Conservation (phyloP, 2,888 invertebrate species). For the Chrysolina americana region DNA sequence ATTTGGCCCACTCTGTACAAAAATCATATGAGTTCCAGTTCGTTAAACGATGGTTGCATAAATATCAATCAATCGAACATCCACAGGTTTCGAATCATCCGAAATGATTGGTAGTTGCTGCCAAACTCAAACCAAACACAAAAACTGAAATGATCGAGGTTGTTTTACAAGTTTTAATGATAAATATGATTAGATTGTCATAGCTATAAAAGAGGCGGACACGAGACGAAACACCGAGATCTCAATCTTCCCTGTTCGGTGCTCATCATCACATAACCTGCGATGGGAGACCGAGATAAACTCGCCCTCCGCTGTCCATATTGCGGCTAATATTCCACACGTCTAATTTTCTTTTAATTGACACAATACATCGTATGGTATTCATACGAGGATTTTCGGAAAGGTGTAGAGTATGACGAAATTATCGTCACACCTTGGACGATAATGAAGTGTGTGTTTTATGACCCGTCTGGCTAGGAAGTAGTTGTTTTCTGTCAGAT, state of each 20-base stretch:
- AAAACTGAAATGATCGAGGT: neutral
- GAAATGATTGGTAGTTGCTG: too few species aligned
- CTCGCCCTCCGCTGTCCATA: conserved; percentile 47
- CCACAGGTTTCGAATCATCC: too few species aligned
- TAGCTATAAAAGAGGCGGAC: conserved; percentile 51
- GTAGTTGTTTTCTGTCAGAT: too few species aligned
- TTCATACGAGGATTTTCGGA: conserved; percentile 3
- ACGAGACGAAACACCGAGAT: conserved; percentile 53
- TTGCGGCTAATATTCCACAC: conserved; percentile 44
- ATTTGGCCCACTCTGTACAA: too few species aligned
- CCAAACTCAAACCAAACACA: neutral
- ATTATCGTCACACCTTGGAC: too few species aligned
- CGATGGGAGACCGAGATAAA: conserved; percentile 57
- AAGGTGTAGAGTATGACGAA: neutral
- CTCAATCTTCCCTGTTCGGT: conserved; percentile 57
- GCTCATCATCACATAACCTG: conserved; percentile 58
- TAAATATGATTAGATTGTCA: conserved; percentile 48
- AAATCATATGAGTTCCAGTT: too few species aligned
- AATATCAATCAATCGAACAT: too few species aligned
- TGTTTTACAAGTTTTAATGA: conserved; percentile 26
- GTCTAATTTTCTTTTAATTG: conserved; percentile 55
- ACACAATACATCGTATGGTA: conserved; percentile 51
- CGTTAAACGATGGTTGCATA: too few species aligned
- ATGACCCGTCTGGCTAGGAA: too few species aligned
- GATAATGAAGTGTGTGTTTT: too few species aligned